phyloP scores from a whole-genome alignment of 2,113 vertebrate genomes.

The Cheilinus undulatus region DNA sequence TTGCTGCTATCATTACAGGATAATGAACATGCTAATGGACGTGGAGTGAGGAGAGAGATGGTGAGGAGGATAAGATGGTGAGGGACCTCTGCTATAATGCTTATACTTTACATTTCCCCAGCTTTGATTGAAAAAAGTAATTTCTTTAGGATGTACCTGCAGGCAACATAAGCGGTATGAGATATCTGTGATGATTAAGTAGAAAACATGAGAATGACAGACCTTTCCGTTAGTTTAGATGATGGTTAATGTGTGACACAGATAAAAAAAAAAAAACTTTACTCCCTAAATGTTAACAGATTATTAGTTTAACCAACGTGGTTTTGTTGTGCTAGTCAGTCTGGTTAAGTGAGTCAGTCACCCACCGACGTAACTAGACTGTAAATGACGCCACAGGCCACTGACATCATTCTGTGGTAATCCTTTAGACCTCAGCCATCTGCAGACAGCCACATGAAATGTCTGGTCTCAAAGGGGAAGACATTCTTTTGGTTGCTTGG shows the following conservation, averaged over 20 bases:
- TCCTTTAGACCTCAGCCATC: slow-evolving; percentile 13
- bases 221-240: no score
- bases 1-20: slow-evolving; percentile 57
- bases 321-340: not conserved
- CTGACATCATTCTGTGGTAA: slow-evolving; percentile 56
- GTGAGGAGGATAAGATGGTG: slow-evolving; percentile 14
- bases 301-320: slow-evolving; percentile 35
- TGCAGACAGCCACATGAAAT: slow-evolving; percentile 7
- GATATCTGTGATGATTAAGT: no score
- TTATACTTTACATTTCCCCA: not conserved
- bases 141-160: no score
- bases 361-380: slow-evolving; percentile 18
- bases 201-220: no score
- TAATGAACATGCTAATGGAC: slow-evolving; percentile 68
- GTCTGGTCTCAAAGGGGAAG: not conserved
- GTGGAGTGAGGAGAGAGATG: slow-evolving; percentile 34
- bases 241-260: not conserved
- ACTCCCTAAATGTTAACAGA: slow-evolving; percentile 23
- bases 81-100: not conserved
- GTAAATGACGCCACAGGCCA: slow-evolving; percentile 22
- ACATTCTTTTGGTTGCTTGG: not conserved
- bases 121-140: not conserved
- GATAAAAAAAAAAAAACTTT: not conserved
- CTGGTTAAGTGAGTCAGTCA: slow-evolving; percentile 28
- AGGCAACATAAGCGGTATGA: no score